A percentile compares a stretch with the other conserved stretches of the same genome.
Evolutionary conservation across 37 sponge, comb jelly and placozoan species (phyloP).

Genomic region (Corticium candelabrum): DNA sequence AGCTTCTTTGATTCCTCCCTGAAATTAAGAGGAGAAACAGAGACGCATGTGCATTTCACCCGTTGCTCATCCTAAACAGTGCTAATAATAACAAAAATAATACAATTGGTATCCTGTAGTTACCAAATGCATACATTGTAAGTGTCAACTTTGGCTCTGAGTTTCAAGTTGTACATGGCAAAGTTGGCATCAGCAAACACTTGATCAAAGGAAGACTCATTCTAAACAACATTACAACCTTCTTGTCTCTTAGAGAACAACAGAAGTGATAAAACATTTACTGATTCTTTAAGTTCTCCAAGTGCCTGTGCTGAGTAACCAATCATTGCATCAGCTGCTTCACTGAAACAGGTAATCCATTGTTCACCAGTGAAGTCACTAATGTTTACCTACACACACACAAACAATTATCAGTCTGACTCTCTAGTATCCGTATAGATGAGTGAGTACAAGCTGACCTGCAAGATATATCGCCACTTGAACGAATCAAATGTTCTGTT

Average conservation of each 20-base stretch:
- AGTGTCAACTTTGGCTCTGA: constrained; percentile 77
- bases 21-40: constrained; percentile 36
- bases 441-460: constrained; percentile 22
- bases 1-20: constrained; percentile 41
- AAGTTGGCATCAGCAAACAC: constrained; percentile 58
- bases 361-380: constrained; percentile 52
- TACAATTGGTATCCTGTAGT: background rate
- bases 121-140: constrained; percentile 51
- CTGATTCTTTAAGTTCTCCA: constrained; percentile 61
- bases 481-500: constrained; percentile 61
- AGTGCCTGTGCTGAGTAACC: constrained; percentile 41
- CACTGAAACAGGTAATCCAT: constrained; percentile 82
- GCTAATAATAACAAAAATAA: background rate
- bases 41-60: constrained; percentile 44
- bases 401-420: background rate
- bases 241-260: background rate
- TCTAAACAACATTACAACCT: background rate
- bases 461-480: constrained; percentile 69
- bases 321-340: constrained; percentile 49
- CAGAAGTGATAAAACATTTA: background rate
- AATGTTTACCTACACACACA: constrained; percentile 29
- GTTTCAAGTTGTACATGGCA: constrained; percentile 39
- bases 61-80: constrained; percentile 61
- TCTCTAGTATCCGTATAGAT: background rate
- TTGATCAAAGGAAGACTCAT: constrained; percentile 49